These are phyloP conservation scores for Neelides sp. DNA, from an alignment of 1,140 invertebrate species.

Conservation along the genomic window DNA sequence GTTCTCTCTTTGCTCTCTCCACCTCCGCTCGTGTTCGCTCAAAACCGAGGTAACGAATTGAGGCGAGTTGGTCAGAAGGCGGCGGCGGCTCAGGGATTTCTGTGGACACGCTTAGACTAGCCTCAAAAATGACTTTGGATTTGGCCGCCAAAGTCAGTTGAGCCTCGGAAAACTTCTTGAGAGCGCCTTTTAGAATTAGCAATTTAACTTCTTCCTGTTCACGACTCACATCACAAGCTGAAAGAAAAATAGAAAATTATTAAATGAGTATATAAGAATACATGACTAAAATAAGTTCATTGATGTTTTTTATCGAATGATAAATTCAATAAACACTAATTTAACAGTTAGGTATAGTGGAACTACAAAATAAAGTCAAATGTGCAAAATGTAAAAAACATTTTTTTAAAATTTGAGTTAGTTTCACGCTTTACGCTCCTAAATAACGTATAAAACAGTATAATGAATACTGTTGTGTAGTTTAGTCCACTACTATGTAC, in stretches of 20 bases:
- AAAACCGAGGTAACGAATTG: slow-evolving; percentile 32
- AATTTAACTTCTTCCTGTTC: slow-evolving; percentile 47
- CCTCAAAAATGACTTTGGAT: slow-evolving; percentile 41
- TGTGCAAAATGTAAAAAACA: neutral
- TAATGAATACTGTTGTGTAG: neutral
- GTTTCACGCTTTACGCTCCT: too few relatives aligned
- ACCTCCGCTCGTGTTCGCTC: slow-evolving; percentile 36
- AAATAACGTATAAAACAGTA: neutral
- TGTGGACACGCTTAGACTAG: slow-evolving; percentile 39
- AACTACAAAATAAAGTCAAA: neutral
- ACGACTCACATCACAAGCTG: slow-evolving; percentile 40
- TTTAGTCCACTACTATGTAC: slow-evolving; percentile 3
- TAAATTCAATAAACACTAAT: neutral
- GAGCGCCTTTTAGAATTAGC: slow-evolving; percentile 41
- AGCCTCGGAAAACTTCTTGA: slow-evolving; percentile 40
- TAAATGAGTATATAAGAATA: neutral
- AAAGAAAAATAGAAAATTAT: slow-evolving; percentile 16
- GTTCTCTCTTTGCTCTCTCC: slow-evolving; percentile 33
- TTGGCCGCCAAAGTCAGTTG: slow-evolving; percentile 41
- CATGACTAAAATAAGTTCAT: neutral
- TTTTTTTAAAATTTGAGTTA: neutral
- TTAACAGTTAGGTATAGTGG: too few relatives aligned
- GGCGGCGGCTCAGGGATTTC: slow-evolving; percentile 43
- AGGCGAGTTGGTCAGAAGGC: slow-evolving; percentile 23
- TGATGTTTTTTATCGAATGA: neutral